Conservation (phyloP, 2,797 vertebrate species). For the Poecile montanus region DNA sequence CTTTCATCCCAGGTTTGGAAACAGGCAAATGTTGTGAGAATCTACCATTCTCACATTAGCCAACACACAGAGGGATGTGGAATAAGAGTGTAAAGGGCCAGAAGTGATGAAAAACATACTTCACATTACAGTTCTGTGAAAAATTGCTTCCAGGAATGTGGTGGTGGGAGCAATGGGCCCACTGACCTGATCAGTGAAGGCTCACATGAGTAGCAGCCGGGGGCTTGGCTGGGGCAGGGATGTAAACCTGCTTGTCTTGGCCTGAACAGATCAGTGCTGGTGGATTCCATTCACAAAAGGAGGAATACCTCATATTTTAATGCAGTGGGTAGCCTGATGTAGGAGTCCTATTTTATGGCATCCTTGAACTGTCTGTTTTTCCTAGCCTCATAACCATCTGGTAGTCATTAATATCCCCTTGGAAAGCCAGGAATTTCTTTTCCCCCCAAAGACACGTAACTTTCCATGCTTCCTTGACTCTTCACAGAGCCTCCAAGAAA, state of each 20-base stretch:
- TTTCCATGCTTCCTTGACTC: slow-evolving; percentile 8
- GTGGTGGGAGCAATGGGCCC: neutral
- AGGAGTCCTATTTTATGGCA: neutral
- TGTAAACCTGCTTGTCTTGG: neutral
- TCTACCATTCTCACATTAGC: neutral
- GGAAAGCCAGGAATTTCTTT: slow-evolving; percentile 29
- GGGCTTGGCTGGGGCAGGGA: neutral
- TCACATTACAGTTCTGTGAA: neutral
- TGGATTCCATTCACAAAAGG: neutral
- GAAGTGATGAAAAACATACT: slow-evolving; percentile 5
- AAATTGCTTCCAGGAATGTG: neutral
- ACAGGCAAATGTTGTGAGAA: neutral
- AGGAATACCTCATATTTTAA: neutral
- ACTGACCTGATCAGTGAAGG: neutral
- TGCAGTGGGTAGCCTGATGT: neutral
- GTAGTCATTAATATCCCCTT: slow-evolving; percentile 23
- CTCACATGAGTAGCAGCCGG: neutral
- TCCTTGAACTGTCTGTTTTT: neutral
- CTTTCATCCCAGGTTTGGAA: neutral
- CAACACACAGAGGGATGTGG: neutral
- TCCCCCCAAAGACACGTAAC: neutral
- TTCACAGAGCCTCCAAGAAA: slow-evolving; percentile 16
- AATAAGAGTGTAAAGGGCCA: neutral
- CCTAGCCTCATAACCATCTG: slow-evolving; percentile 42
- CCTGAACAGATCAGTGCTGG: neutral